These are phyloP conservation scores for Caretta caretta DNA, from an alignment of 2,113 vertebrate genomes.

Conservation along the genomic window DNA sequence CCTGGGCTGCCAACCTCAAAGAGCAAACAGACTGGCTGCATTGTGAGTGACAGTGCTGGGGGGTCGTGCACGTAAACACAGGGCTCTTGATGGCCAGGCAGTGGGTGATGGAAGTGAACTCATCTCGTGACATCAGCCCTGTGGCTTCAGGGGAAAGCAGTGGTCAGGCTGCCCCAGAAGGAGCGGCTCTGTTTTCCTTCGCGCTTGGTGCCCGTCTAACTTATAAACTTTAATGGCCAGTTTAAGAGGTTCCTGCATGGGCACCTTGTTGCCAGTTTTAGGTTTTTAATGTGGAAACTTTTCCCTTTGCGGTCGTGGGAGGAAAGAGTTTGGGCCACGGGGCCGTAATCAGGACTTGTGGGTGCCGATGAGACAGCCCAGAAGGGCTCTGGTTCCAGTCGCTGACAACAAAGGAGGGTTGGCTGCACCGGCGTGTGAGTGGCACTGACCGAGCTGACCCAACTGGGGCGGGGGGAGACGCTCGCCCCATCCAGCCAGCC, in stretches of 20 bases:
- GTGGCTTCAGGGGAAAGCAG: conserved; percentile 82
- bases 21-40: conserved; percentile 57
- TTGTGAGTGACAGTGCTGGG: conserved; percentile 58
- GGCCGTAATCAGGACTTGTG: conserved; percentile 74
- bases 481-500: background rate
- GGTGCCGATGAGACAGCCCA: conserved; percentile 77
- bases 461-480: too few relatives aligned
- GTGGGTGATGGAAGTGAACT: conserved; percentile 74
- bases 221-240: conserved; percentile 87
- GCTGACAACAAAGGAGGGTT: background rate
- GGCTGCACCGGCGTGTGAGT: background rate
- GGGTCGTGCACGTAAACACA: conserved; percentile 71
- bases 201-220: conserved; percentile 80
- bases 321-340: conserved; percentile 79
- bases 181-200: conserved; percentile 81
- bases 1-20: conserved; percentile 68
- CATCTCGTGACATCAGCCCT: conserved; percentile 81
- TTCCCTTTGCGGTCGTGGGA: conserved; percentile 80
- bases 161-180: conserved; percentile 76
- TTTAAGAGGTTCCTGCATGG: conserved; percentile 85
- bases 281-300: conserved; percentile 88
- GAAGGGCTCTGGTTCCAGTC: conserved; percentile 69
- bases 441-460: background rate
- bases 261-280: conserved; percentile 86
- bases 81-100: conserved; percentile 51